Conservation (phyloP, 2,888 invertebrate species). For the Euzophera pinguis region DNA sequence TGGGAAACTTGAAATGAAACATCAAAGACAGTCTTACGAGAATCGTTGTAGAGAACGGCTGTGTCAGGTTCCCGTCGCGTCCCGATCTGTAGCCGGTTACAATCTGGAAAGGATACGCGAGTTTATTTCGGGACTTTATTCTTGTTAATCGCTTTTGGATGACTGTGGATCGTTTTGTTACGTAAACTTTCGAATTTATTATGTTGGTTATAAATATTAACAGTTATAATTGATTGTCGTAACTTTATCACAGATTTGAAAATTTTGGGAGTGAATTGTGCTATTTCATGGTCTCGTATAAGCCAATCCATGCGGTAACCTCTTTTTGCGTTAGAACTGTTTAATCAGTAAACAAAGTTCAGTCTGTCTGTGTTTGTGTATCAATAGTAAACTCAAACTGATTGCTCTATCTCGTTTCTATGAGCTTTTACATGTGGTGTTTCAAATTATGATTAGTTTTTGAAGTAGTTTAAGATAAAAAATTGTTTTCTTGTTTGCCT, state of each 20-base stretch:
- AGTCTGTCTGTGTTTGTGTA: constrained; percentile 33
- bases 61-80: constrained; percentile 30
- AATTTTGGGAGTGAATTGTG: too few species aligned
- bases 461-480: not conserved
- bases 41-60: constrained; percentile 45
- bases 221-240: too few species aligned
- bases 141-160: constrained; percentile 56
- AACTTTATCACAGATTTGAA: too few species aligned
- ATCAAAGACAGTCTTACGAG: constrained; percentile 50
- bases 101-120: constrained; percentile 48
- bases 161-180: constrained; percentile 47
- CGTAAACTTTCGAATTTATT: constrained; percentile 40
- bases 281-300: constrained; percentile 29
- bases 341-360: constrained; percentile 39
- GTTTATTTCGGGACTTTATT: constrained; percentile 61
- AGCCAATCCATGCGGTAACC: constrained; percentile 30
- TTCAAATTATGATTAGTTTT: constrained; percentile 20
- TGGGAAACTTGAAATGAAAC: constrained; percentile 27
- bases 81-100: constrained; percentile 32
- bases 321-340: constrained; percentile 40
- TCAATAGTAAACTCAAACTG: constrained; percentile 29
- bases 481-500: constrained; percentile 13
- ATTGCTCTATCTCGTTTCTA: constrained; percentile 21
- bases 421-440: constrained; percentile 21
- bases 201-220: constrained; percentile 6